phyloP scores from a whole-genome alignment of 2,113 vertebrate genomes.

The Eurypyga helias region DNA sequence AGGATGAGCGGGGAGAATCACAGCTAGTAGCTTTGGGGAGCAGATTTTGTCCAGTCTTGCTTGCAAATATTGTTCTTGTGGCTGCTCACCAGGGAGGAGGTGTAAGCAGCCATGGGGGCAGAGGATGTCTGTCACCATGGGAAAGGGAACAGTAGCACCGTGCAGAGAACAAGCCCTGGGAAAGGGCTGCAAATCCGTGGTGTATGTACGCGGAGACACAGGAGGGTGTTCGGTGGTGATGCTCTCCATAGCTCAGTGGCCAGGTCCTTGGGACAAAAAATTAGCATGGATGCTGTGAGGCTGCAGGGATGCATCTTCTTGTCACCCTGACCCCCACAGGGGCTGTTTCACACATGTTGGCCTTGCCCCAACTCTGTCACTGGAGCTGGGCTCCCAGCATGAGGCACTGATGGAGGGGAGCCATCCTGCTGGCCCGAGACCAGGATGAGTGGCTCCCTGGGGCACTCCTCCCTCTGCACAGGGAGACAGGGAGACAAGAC shows the following conservation, averaged over 20 bases:
- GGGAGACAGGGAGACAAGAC: not conserved
- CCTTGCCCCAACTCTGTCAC: not conserved
- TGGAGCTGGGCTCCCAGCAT: accelerated
- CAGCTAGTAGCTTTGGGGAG: not conserved
- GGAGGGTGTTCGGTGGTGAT: not conserved
- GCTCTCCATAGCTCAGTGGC: not conserved
- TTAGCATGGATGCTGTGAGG: not conserved
- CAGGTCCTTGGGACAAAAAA: not conserved
- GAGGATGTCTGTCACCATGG: not conserved
- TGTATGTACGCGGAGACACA: accelerated
- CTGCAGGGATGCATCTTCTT: not conserved
- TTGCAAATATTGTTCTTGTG: not conserved
- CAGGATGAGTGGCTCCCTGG: not conserved
- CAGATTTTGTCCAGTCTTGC: not conserved
- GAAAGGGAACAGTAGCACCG: not conserved
- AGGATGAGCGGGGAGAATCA: not conserved
- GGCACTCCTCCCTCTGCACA: not conserved
- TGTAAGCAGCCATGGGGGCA: not conserved
- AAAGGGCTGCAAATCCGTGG: not conserved
- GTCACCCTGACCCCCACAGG: not conserved
- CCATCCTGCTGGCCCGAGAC: not conserved
- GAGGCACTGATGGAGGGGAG: not conserved
- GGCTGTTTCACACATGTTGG: not conserved
- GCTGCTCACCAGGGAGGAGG: not conserved
- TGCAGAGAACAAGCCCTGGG: not conserved